Percentiles rank a stretch among this genome's conserved stretches.
phyloP scores from a whole-genome alignment of 2,888 invertebrate genomes.

The Pecten maximus region DNA sequence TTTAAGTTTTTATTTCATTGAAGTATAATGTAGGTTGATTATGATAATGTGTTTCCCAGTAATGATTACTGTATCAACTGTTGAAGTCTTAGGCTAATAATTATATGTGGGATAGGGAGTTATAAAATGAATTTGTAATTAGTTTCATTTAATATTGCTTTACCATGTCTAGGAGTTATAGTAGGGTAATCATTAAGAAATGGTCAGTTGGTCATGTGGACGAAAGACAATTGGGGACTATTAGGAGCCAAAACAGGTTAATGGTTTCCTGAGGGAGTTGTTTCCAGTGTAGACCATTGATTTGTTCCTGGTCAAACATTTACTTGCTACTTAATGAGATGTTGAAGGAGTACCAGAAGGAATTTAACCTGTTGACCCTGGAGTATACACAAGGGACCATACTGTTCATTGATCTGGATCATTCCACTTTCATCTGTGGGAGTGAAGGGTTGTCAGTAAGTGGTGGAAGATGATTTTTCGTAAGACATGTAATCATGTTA shows the following conservation, averaged over 20 bases:
- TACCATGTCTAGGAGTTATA: not conserved
- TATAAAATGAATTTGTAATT: not conserved
- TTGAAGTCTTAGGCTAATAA: not conserved
- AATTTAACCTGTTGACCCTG: slow-evolving; percentile 17
- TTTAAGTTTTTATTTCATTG: too few relatives aligned
- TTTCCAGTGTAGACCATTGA: not conserved
- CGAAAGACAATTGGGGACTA: not conserved
- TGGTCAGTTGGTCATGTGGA: not conserved
- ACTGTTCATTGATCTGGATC: not conserved
- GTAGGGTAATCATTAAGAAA: not conserved
- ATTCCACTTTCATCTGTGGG: not conserved
- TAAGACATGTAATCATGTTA: not conserved
- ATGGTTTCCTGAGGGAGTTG: not conserved
- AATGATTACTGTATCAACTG: not conserved
- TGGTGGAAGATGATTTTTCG: not conserved
- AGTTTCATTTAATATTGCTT: not conserved
- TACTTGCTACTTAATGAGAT: slow-evolving; percentile 29
- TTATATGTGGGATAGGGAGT: not conserved
- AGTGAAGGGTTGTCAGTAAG: not conserved
- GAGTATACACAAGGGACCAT: not conserved
- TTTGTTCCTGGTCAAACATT: slow-evolving; percentile 30
- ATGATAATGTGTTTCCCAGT: not conserved
- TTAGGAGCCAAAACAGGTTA: not conserved
- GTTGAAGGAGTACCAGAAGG: slow-evolving; percentile 1
- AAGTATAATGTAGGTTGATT: too few relatives aligned